Base-by-base conservation (phyloP, 2,113 vertebrate genomes). In the Danio rerio region DNA sequence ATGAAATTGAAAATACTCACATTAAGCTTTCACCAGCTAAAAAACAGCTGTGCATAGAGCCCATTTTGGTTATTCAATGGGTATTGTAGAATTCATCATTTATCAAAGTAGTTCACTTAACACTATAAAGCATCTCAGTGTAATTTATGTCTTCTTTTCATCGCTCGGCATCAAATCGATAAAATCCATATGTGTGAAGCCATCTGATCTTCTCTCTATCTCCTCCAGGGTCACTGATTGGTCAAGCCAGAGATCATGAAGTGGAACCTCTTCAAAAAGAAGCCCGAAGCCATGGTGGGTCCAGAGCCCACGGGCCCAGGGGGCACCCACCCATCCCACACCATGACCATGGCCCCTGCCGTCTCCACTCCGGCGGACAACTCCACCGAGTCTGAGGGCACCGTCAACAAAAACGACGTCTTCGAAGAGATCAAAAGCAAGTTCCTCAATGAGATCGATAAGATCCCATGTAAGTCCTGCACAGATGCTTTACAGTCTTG, bases 371-470 rank as follows among this genome's bases (percentile, higher is more conserved):
- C 69, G 5, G 86, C 91, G 0, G 96, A 95, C 11, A 96, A 93
- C 80, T 90, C 95, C 83, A 98, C 96, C 0, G 92, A 96, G 86
- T 91, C 94, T 0, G 90, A 88, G 0, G 93, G 90, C 0, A 42
- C 88, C 88, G 69, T 50, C 11, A 95, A 81, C 90, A 95, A 94
- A 88, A 95, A 95, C 40, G 96, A 98, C 86, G 87, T 95, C 91
- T 96, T 98, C 53, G 93, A 96, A 86, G 93, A 96, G 83, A 90
- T 98, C 88, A 97, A 93, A 91, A 96, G 95, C 74, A 97, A 97
- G 88, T 96, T 99, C 88, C 94, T 98, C 86, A 98, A 98, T 0
- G 96, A 98, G 91, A 95, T 99, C 62, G 95, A 96, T 81, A 97
- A 96, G 90, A 97, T 99, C 83, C 97, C 97, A 77, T 0, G 97